Conservation (phyloP, 2,797 vertebrate species). For the Poecile montanus region DNA sequence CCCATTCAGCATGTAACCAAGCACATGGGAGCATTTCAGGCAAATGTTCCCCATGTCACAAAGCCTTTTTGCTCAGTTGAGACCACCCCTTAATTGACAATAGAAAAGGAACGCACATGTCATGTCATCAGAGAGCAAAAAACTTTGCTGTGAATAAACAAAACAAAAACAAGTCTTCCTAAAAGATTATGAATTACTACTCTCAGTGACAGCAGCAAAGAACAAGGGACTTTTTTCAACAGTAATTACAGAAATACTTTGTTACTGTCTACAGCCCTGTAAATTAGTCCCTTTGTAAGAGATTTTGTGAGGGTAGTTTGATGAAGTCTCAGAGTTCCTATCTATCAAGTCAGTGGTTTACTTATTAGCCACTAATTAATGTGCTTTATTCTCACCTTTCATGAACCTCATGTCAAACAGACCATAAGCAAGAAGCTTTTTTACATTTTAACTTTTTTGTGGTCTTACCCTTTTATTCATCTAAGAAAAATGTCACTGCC, state of each 20-base stretch:
- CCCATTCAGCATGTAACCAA: constrained; percentile 33
- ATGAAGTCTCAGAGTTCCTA: constrained; percentile 36
- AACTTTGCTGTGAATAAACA: constrained; percentile 45
- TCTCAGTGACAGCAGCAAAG: constrained; percentile 35
- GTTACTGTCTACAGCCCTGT: constrained; percentile 5
- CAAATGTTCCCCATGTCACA: constrained; percentile 66
- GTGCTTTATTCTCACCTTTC: constrained; percentile 43
- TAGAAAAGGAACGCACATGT: constrained; percentile 41
- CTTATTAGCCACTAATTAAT: constrained; percentile 46
- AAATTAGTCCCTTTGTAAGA: constrained; percentile 53
- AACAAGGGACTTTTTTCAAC: constrained; percentile 45
- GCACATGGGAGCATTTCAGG: constrained; percentile 65
- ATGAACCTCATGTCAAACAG: constrained; percentile 24
- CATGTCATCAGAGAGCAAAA: constrained; percentile 43
- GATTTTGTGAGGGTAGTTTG: background rate
- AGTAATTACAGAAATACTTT: constrained; percentile 55
- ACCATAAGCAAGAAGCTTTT: constrained; percentile 1
- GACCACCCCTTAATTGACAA: constrained; percentile 66
- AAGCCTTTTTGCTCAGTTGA: constrained; percentile 53
- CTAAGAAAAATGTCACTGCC: constrained; percentile 26
- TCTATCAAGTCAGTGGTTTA: constrained; percentile 25
- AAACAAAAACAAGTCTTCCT: constrained; percentile 52
- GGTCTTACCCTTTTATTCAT: constrained; percentile 1
- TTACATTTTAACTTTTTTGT: constrained; percentile 35
- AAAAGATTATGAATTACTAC: constrained; percentile 53